phyloP scores from a whole-genome alignment of 2,888 invertebrate genomes.

The Ceriagrion tenellum region DNA sequence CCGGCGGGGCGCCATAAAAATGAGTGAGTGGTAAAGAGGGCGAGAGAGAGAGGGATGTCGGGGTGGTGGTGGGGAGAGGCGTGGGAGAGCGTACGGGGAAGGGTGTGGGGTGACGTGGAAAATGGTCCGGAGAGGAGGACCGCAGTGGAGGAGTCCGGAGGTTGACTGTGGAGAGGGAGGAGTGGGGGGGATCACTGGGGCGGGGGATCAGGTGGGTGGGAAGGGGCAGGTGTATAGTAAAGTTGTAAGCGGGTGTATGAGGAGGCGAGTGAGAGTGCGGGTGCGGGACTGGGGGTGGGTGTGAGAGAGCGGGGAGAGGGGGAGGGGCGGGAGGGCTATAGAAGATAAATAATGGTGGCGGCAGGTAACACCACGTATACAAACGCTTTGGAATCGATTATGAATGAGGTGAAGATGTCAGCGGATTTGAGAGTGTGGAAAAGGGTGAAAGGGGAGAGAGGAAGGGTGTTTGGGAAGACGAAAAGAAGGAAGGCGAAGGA shows the following conservation, averaged over 20 bases:
- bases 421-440: not conserved
- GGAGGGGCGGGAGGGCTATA: not conserved
- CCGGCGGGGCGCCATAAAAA: constrained; percentile 66
- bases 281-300: not conserved
- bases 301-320: not conserved
- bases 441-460: not conserved
- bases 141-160: not conserved
- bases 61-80: constrained; percentile 6
- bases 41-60: constrained; percentile 15
- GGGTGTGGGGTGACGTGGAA: too few species aligned
- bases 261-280: not conserved
- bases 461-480: not conserved
- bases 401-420: constrained; percentile 61
- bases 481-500: too few species aligned
- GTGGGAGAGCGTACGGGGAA: not conserved
- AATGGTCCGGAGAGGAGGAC: not conserved
- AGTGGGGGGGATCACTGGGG: constrained; percentile 9
- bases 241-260: not conserved
- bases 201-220: not conserved
- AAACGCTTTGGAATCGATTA: constrained; percentile 59
- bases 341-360: not conserved
- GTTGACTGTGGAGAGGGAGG: constrained; percentile 24
- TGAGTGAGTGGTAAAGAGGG: constrained; percentile 37
- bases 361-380: constrained; percentile 10
- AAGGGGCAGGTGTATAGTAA: constrained; percentile 4